Base-by-base conservation (phyloP, 2,797 vertebrate species). In the Anniella stebbinsi region DNA sequence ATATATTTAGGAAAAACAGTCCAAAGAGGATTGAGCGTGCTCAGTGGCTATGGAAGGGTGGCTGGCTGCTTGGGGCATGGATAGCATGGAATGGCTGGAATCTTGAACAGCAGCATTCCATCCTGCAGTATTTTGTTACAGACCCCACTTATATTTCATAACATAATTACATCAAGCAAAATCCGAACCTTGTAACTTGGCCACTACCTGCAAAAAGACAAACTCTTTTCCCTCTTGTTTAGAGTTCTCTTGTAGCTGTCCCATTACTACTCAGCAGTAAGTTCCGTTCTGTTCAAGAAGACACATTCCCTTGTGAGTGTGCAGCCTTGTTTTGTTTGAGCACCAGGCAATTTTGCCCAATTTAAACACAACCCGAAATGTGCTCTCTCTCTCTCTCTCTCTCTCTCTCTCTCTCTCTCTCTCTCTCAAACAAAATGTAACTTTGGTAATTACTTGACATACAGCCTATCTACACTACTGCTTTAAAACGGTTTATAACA, bases 131-230 rank as follows among this genome's bases (percentile, higher is more conserved):
- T 77, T 77, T 77, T 77, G 25, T 77, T 77, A 30, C 41, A 48
- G 25, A 25, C 41, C 45, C 10, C 41, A 77, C 5, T 23, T 25
- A n/a, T 48, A 41, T 92, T 54, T 72, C 86, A 72, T 83, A 89
- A 93, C 45, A 84, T 1, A n/a, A 23, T 91, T 87, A 87, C 21
- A 69, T 51, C 36, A 80, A 23, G 10, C 9, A 66, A 82, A 66
- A 82, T 63, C 57, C 23, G 25, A 28, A 38, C 25, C 10, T 82
- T 51, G 33, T 17, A 30, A 54, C 5, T 13, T 54, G 77, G 9
- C n/a, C 18, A 23, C 11, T 36, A 25, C 33, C 25, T 36, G n/a
- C 80, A n/a, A 63, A 63, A 81, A n/a, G 30, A 63, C n/a, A 36
- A 15, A 51, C 13, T 33, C 77, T 33, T 45, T 45, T 8, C 45